A percentile compares a stretch with the other conserved stretches of the same genome.
phyloP scores from a whole-genome alignment of 2,888 invertebrate genomes.

The Frankliniella fusca region DNA sequence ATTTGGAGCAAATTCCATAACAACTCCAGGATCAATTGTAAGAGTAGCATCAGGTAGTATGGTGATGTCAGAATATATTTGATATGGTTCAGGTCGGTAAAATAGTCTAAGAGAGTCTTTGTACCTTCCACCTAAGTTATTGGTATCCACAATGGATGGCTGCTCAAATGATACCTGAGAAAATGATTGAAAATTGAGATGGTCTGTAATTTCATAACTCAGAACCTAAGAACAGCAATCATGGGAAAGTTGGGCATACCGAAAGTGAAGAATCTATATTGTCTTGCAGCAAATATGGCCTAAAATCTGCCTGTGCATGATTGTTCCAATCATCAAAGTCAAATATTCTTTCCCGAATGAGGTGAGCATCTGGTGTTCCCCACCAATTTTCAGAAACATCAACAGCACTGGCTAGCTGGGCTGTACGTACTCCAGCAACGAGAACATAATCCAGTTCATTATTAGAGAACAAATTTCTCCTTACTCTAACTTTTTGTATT shows the following conservation, averaged over 20 bases:
- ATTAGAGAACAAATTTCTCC: conserved; percentile 79
- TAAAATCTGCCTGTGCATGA: conserved; percentile 86
- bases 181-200: background rate
- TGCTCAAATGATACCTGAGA: conserved; percentile 55
- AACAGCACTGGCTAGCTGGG: conserved; percentile 77
- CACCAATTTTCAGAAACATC: conserved; percentile 95
- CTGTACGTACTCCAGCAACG: conserved; percentile 85
- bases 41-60: conserved; percentile 91
- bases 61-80: conserved; percentile 84
- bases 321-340: conserved; percentile 99
- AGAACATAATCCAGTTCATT: conserved; percentile 84
- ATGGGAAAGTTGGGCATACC: conserved; percentile 39
- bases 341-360: conserved; percentile 80
- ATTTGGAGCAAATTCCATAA: conserved; percentile 90
- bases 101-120: conserved; percentile 62
- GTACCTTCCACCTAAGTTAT: conserved; percentile 73
- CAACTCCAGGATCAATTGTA: conserved; percentile 81
- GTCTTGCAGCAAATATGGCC: conserved; percentile 79
- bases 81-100: conserved; percentile 65
- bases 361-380: conserved; percentile 71
- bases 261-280: conserved; percentile 73
- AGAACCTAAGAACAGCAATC: background rate
- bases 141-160: conserved; percentile 55
- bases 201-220: background rate
- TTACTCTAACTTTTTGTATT: conserved; percentile 87